Conservation (phyloP, 30 jellyfish, hydroid and myxozoan species). For the Haliclystus octoradiatus region DNA sequence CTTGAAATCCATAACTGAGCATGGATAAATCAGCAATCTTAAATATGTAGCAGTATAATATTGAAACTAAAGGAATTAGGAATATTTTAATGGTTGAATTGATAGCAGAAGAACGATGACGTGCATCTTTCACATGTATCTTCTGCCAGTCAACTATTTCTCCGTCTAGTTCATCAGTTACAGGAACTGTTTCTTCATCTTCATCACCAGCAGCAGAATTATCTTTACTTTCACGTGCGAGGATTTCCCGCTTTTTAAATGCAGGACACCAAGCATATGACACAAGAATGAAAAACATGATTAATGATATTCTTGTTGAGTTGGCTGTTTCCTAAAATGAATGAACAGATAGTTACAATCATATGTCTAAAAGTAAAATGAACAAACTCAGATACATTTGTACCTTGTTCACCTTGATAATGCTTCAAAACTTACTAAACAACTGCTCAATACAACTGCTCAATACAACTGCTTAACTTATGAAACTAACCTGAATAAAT, state of each 20-base stretch:
- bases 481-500: too few species aligned
- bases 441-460: too few species aligned
- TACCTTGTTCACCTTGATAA: too few species aligned
- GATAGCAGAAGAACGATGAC: conserved; percentile 36
- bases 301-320: conserved; percentile 4
- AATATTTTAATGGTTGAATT: conserved; percentile 33
- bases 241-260: conserved; percentile 41
- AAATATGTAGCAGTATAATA: conserved; percentile 9
- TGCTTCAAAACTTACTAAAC: too few species aligned
- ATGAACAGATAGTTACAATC: not conserved
- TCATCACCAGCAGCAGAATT: not conserved
- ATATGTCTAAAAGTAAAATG: too few species aligned
- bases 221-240: conserved; percentile 6
- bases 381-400: too few species aligned
- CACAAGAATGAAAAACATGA: conserved; percentile 14
- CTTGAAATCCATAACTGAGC: conserved; percentile 22
- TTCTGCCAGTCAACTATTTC: conserved; percentile 14
- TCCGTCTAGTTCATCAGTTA: conserved; percentile 5
- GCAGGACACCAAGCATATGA: conserved; percentile 82
- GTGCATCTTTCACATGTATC: conserved; percentile 51
- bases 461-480: too few species aligned
- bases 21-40: not conserved
- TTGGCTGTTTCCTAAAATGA: not conserved
- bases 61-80: conserved; percentile 44
- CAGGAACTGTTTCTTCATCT: not conserved